Evolutionary conservation across 2,797 vertebrate species (phyloP), one percentile per base, ranked within the genome.

Genomic region (Echeneis naucrates): DNA sequence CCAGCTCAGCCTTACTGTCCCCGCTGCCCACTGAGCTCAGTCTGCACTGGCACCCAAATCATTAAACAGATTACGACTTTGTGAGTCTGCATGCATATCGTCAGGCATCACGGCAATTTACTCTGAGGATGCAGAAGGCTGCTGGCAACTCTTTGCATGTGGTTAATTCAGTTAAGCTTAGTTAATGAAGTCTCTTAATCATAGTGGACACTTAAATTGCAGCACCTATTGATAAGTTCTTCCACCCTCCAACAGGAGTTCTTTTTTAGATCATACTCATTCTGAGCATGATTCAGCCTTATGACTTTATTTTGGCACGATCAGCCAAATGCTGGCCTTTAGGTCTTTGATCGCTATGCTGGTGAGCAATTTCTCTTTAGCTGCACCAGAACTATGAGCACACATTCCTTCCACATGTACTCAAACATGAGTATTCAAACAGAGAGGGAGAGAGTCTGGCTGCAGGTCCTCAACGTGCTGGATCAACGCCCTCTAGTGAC

Each of bases 401-500:
- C 64, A 71, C 84, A 86, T 87, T 88, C 81, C 68, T 85, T 84
- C 83, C 76, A 74, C 78, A 75, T 89, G 82, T 81, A 77, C 70
- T 87, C 77, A 78, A 85, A 83, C 79, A 75, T 80, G 59, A 82
- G 84, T 32, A 67, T 70, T 71, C 62, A 73, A 33, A 79, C 55
- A 70, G 74, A 45, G 61, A 19, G 66, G 42, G 35, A 67, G 60
- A 59, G 74, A 56, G 65, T 52, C 69, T 57, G 56, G 74, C 78
- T 77, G 80, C 69, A 57, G 71, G 75, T 65, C 72, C 77, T 64
- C 86, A 89, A 50, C 73, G 27, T 86, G 93, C 90, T 89, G 90
- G 89, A 89, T 90, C 80, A 17, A 88, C 87, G 93, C 92, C 93
- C 93, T 92, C 94, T 94, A 92, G 93, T 90, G 93, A 89, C 84